Evolutionary conservation across 2,888 invertebrate genomes (phyloP).

Genomic region (Gnatocerus cornutus): DNA sequence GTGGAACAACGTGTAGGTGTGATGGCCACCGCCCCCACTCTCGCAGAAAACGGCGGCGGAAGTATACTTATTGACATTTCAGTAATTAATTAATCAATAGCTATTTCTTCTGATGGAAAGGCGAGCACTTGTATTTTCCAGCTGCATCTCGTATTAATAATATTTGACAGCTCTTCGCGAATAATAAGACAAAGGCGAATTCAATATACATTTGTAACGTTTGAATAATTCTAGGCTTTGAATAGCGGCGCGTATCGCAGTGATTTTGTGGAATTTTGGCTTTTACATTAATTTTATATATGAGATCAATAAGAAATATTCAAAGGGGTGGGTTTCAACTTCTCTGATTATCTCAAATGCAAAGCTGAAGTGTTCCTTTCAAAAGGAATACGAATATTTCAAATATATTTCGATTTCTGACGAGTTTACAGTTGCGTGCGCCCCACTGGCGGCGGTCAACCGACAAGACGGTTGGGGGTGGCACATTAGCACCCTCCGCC

Average conservation of each 20-base stretch:
- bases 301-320: slow-evolving; percentile 56
- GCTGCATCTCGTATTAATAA: slow-evolving; percentile 58
- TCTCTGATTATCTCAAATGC: slow-evolving; percentile 54
- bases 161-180: slow-evolving; percentile 60
- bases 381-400: slow-evolving; percentile 54
- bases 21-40: slow-evolving; percentile 4
- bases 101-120: slow-evolving; percentile 44
- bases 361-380: slow-evolving; percentile 53
- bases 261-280: slow-evolving; percentile 56
- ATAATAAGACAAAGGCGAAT: slow-evolving; percentile 60
- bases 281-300: slow-evolving; percentile 55
- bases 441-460: neutral
- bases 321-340: slow-evolving; percentile 51
- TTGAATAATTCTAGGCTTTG: slow-evolving; percentile 53
- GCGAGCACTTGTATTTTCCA: slow-evolving; percentile 35
- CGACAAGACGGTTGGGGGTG: too few species aligned
- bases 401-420: slow-evolving; percentile 51
- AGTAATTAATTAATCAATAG: slow-evolving; percentile 60
- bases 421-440: slow-evolving; percentile 36
- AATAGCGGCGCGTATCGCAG: slow-evolving; percentile 46
- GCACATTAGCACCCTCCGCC: too few species aligned
- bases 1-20: slow-evolving; percentile 1
- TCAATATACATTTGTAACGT: slow-evolving; percentile 60
- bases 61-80: slow-evolving; percentile 46
- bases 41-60: neutral